A percentile compares a stretch with the other conserved stretches of the same genome.
Evolutionary conservation across 2,113 vertebrate genomes (phyloP).

Genomic region (Centropristis striata): DNA sequence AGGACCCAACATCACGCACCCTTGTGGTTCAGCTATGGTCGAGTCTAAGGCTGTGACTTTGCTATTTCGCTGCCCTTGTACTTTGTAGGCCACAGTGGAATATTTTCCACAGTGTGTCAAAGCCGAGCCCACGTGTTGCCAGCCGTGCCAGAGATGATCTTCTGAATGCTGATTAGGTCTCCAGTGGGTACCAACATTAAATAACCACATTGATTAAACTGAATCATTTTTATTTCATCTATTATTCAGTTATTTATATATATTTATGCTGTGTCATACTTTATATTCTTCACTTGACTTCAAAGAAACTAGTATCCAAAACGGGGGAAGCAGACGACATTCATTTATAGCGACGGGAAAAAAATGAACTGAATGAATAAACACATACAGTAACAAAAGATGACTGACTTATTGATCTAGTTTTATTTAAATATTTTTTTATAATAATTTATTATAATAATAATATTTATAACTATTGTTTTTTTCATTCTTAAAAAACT

Average conservation of each 20-base stretch:
- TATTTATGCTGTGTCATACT: neutral
- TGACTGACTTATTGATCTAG: neutral
- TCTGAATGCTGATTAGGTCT: neutral
- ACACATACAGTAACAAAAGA: neutral
- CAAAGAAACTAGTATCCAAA: neutral
- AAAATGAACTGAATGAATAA: neutral
- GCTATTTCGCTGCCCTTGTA: constrained; percentile 27
- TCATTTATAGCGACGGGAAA: neutral
- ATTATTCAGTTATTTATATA: neutral
- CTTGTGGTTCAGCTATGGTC: constrained; percentile 58
- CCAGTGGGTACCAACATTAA: neutral
- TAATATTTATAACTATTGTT: neutral
- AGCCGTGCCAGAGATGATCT: neutral
- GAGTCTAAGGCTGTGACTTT: constrained; percentile 31
- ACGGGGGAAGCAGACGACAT: neutral
- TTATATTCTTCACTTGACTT: neutral
- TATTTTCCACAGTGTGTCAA: constrained; percentile 48
- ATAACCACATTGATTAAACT: neutral
- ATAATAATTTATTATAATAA: neutral
- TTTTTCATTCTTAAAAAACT: neutral
- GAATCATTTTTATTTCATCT: constrained; percentile 2
- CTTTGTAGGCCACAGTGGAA: constrained; percentile 37
- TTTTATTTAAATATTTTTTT: neutral
- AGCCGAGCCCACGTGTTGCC: constrained; percentile 35
- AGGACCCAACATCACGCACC: constrained; percentile 69